Base-by-base conservation (phyloP, 2,888 invertebrate species). In the Apoderus coryli region DNA sequence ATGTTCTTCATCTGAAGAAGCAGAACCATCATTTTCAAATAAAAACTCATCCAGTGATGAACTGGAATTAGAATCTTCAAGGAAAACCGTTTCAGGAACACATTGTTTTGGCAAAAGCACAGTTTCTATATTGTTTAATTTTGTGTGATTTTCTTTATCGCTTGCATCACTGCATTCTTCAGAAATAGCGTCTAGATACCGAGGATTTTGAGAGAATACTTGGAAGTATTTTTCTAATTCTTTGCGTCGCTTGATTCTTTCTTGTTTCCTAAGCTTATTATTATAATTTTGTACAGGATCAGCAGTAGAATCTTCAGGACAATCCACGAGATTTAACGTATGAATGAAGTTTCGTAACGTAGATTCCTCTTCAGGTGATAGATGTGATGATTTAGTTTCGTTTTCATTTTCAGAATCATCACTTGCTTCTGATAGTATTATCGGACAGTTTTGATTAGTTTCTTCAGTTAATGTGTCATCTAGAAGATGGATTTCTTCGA, bases 181-280 rank as follows among this genome's bases (percentile, higher is more conserved):
- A 45, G 74, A 72, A 41, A 82, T 82, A 4, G 76, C 78, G 48
- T 79, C 80, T 47, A 82, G 60, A 40, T 69, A 75, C 49, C 77
- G 65, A 7, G 74, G 72, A 45, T 72, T 69, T 4, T 71, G 56
- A 35, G 61, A 57, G 26, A 65, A 66, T 1, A 72, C 65, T 32
- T 69, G 54, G 40, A 67, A 69, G 46, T 70, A 67, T 31, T 64
- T 56, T 40, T 67, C 68, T 14, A 69, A 44, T 14, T 64, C 64
- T 5, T 60, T 63, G 3, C 67, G 63, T 41, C 67, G 71, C 42
- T 63, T 61, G 30, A 55, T 47, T 24, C 36, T 37, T 10, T 41
- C 41, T 12, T 25, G 22, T 12, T 26, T 19, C n/a, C n/a, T n/a
- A n/a, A n/a, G n/a, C n/a, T n/a, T n/a, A n/a, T n/a, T n/a, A n/a